A percentile compares a stretch with the other conserved stretches of the same genome.
Conservation (phyloP, 2,797 vertebrate genomes). For the Protonibea diacanthus region DNA sequence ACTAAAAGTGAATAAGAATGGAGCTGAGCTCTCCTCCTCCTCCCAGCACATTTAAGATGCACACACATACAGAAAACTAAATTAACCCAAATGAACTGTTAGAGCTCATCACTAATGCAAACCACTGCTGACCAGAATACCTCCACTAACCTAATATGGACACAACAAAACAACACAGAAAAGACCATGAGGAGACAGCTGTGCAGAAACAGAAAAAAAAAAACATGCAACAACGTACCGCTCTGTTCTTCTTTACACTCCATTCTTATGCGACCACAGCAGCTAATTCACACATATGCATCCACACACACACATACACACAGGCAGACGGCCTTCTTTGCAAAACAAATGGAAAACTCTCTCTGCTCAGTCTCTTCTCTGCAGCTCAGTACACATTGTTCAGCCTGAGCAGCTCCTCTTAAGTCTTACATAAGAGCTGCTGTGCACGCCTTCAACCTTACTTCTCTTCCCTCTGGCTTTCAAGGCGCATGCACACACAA, state of each 20-base stretch:
- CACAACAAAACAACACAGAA: not conserved
- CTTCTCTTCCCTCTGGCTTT: slow-evolving; percentile 27
- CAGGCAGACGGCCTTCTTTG: not conserved
- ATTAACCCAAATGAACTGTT: not conserved
- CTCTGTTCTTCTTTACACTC: slow-evolving; percentile 17
- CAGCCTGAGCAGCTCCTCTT: slow-evolving; percentile 38
- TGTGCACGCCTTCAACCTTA: slow-evolving; percentile 32
- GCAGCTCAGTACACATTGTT: slow-evolving; percentile 51
- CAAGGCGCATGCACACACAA: not conserved
- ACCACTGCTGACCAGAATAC: not conserved
- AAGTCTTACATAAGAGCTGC: slow-evolving; percentile 63
- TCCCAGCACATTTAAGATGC: not conserved
- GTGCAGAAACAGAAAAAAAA: slow-evolving; percentile 3
- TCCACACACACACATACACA: not conserved
- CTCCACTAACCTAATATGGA: not conserved
- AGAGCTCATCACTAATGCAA: no score
- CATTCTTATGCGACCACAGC: slow-evolving; percentile 36
- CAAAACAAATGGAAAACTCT: slow-evolving; percentile 24
- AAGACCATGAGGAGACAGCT: not conserved
- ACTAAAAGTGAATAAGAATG: not conserved
- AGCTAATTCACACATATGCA: slow-evolving; percentile 2
- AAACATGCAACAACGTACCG: slow-evolving; percentile 38
- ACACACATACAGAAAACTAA: not conserved
- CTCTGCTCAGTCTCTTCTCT: slow-evolving; percentile 22
- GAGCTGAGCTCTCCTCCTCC: not conserved